phyloP scores from a whole-genome alignment of 2,888 invertebrate genomes.

The Eupsilia transversa region DNA sequence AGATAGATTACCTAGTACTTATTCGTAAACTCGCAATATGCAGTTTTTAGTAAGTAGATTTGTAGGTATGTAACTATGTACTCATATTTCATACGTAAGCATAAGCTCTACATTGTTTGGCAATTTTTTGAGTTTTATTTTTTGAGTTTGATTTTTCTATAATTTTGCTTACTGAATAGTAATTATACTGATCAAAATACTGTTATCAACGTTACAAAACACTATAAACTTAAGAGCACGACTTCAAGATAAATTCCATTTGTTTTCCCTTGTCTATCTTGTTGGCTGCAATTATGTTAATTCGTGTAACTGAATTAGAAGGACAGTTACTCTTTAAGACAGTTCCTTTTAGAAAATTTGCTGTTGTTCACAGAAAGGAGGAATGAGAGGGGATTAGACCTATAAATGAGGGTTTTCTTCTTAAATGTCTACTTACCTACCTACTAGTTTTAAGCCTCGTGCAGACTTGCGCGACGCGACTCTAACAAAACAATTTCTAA shows the following conservation, averaged over 20 bases:
- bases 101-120: too few species aligned
- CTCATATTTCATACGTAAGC: too few species aligned
- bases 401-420: slow-evolving; percentile 10
- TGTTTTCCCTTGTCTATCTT: slow-evolving; percentile 39
- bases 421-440: neutral
- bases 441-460: too few species aligned
- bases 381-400: slow-evolving; percentile 4
- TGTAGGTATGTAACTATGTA: too few species aligned
- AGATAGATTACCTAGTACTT: too few species aligned
- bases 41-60: too few species aligned
- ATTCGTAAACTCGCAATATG: too few species aligned
- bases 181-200: neutral
- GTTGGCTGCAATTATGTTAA: slow-evolving; percentile 57
- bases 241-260: slow-evolving; percentile 43
- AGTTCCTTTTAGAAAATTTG: slow-evolving; percentile 36
- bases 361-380: slow-evolving; percentile 22
- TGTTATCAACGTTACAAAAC: slow-evolving; percentile 2
- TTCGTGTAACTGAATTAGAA: slow-evolving; percentile 53
- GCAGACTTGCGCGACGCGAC: too few species aligned
- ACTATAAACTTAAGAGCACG: slow-evolving; percentile 10
- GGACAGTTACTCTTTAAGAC: slow-evolving; percentile 30
- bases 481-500: too few species aligned
- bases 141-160: too few species aligned
- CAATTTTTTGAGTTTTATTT: too few species aligned
- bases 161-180: neutral